Evolutionary conservation across 2,113 vertebrate species (phyloP).

Genomic region (Pseudopodoces humilis): DNA sequence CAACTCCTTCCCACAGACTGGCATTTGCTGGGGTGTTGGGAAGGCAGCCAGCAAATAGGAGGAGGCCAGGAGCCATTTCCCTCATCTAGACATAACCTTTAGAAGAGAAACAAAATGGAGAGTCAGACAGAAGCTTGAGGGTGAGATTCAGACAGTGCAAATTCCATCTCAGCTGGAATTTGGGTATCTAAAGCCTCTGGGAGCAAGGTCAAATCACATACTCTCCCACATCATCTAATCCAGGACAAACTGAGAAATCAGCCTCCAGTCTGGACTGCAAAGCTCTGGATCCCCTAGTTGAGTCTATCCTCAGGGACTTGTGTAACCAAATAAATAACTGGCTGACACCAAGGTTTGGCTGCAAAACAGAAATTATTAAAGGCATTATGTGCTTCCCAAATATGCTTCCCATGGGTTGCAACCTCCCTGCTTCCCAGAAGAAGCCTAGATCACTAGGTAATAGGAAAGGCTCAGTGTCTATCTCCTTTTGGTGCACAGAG

Average conservation of each 20-base stretch:
- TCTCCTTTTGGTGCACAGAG: neutral
- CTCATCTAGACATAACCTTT: constrained; percentile 40
- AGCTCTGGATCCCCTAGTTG: neutral
- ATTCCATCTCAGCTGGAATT: constrained; percentile 59
- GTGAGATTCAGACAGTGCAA: constrained; percentile 42
- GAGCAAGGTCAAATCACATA: neutral
- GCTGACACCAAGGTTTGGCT: neutral
- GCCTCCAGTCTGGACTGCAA: neutral
- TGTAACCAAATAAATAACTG: neutral
- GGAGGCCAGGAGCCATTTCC: constrained; percentile 35
- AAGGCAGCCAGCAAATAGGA: neutral
- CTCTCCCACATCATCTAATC: neutral
- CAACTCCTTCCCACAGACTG: neutral
- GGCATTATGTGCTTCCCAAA: neutral
- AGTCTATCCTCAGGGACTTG: neutral
- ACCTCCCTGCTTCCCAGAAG: neutral
- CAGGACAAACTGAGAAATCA: constrained; percentile 4
- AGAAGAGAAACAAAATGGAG: constrained; percentile 52
- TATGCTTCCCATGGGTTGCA: neutral
- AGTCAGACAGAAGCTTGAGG: neutral
- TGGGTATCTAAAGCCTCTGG: constrained; percentile 36
- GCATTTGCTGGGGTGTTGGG: neutral
- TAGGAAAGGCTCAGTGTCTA: neutral
- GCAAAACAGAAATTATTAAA: neutral
- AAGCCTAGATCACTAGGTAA: neutral